Evolutionary conservation across 2,797 vertebrate genomes (phyloP), one percentile per base, ranked within the genome.

Genomic region (Oryzias dopingdopingensis): DNA sequence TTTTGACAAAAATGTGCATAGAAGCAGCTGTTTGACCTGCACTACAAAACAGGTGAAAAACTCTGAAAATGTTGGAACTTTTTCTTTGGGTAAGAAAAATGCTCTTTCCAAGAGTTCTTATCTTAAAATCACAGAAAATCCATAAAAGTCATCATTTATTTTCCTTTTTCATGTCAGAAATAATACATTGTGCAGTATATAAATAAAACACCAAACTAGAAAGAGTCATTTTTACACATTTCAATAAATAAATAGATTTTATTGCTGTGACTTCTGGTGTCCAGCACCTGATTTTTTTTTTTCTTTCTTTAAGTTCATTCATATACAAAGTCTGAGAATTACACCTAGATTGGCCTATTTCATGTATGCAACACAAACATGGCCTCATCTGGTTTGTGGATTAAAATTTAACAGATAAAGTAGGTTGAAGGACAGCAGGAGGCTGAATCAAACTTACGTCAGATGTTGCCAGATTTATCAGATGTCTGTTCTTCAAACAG

Each of bases 201-300:
- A 95, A 94, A 95, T 94, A 94, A 76, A 61, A 74, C 54, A 82
- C 63, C 15, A 62, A 29, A 22, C 20, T 14, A 69, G 24, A 22
- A 65, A 76, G 57, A 64, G 53, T 80, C 29, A 43, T 71, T 65
- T 37, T 56, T 63, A 87, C 75, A 85, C 80, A 82, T 90, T 67
- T 90, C 88, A 95, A 96, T 97, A 96, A 96, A 96, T 96, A 96
- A 94, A 96, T 93, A 95, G 79, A 13, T 76, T 58, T 59, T 42
- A 57, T 74, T 71, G 42, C 50, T 78, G 67, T 70, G 64, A 72
- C 67, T 79, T 37, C 42, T 85, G 88, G 88, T 90, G 88, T 86
- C 90, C 90, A 41, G 87, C 90, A 91, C 91, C 88, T 68, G 51
- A 76, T 65, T 17, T 15, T 44, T 37, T 46, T 55, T 6, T 58